Conservation (phyloP, 2,797 vertebrate species). For the Chanos chanos region DNA sequence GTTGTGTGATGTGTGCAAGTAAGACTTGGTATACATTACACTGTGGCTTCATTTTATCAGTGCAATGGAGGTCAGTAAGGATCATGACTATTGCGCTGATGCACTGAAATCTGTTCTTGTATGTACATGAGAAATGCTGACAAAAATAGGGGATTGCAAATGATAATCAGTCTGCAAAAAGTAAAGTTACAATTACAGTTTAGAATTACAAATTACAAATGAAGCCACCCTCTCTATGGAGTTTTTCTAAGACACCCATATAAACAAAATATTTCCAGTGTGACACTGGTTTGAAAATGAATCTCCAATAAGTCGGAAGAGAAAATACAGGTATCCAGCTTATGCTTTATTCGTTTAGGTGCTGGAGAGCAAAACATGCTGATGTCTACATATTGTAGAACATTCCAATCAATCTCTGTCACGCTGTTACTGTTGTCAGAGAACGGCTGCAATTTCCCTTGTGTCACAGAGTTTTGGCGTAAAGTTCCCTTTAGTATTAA, state of each 20-base stretch:
- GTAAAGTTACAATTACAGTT: no score
- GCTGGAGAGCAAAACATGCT: constrained; percentile 26
- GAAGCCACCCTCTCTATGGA: no score
- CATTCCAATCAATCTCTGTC: constrained; percentile 37
- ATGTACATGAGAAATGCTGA: no score
- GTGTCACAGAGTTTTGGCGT: background rate
- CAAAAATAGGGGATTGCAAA: no score
- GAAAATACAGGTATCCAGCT: background rate
- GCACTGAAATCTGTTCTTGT: no score
- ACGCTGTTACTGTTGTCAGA: constrained; percentile 7
- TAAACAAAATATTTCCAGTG: constrained; percentile 9
- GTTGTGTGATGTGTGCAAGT: background rate
- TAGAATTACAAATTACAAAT: no score
- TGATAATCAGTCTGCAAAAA: no score
- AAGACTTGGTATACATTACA: background rate
- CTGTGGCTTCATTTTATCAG: no score
- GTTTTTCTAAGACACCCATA: no score
- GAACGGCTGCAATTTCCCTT: constrained; percentile 13
- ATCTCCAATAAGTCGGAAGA: constrained; percentile 13
- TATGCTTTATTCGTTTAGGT: background rate
- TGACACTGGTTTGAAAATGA: constrained; percentile 2
- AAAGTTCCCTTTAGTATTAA: no score
- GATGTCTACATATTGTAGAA: constrained; percentile 16
- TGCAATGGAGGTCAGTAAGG: no score
- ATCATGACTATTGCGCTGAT: no score